Evolutionary conservation across 2,113 vertebrate genomes (phyloP), one percentile per base, ranked within the genome.

Genomic region (Leptodactylus fuscus): DNA sequence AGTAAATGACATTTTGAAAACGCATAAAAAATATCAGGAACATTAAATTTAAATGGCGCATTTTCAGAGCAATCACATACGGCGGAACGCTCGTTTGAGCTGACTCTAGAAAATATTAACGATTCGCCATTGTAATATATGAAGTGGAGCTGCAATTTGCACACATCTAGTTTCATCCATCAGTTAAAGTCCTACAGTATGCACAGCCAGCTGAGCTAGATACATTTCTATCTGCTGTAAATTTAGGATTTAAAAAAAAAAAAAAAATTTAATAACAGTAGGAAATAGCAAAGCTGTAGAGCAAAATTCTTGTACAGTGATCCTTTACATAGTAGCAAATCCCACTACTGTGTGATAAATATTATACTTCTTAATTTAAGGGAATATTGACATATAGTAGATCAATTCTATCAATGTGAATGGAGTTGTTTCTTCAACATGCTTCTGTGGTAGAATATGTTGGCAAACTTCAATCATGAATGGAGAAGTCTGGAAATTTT

Each of bases 1-100:
- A 74, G 38, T 74, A 74, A 74, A 74, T 74, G 20, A 46, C 70
- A 74, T 74, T 74, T 74, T 27, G 22, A 74, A 71, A 46, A 74
- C 3, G 29, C 18, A 13, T 73, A 73, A 46, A 74, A 71, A 70
- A 74, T 46, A n/a, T 74, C 38, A n/a, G 69, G 18, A 41, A 38
- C 69, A 74, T 46, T 46, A 74, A 46, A 74, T 74, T 74, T 74
- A 74, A 74, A 44, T 74, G 70, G 10, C 70, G 46, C n/a, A 74
- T 15, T 74, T 46, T 74, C 36, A 27, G n/a, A 46, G 36, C 70
- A 24, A 74, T 71, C 8, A n/a, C 34, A 70, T 38, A 70, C 15
- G 18, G 36, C 15, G 22, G 20, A 41, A 71, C 16, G 36, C 20
- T 71, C 36, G 22, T 71, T 71, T 71, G 20, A 41, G 36, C 69